Evolutionary conservation across 2,113 vertebrate genomes (phyloP).

Genomic region (Felis chaus): DNA sequence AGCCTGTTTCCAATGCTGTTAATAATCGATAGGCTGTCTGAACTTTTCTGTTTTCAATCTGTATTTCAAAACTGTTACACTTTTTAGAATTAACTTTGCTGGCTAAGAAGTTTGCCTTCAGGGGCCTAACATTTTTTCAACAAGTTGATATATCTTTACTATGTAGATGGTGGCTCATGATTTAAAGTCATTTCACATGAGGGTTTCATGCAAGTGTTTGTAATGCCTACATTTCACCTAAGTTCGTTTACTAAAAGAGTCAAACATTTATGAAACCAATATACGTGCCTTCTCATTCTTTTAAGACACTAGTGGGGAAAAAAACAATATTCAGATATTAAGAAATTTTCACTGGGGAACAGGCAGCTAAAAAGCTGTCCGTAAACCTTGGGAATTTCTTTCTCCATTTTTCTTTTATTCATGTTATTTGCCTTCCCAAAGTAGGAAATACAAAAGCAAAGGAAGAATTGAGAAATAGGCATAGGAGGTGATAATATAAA

Average conservation of each 20-base stretch:
- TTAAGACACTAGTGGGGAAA: not conserved
- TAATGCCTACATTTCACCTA: not conserved
- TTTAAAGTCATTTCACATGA: not conserved
- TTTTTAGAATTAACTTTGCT: constrained; percentile 17
- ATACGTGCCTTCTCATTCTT: not conserved
- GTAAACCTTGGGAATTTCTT: not conserved
- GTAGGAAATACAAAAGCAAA: not conserved
- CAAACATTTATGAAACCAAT: not conserved
- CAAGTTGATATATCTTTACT: not conserved
- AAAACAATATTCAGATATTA: not conserved
- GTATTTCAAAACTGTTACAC: not conserved
- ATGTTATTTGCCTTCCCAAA: not conserved
- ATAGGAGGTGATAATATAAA: not conserved
- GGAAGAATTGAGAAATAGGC: not conserved
- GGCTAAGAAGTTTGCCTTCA: constrained; percentile 5
- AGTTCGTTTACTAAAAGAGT: not conserved
- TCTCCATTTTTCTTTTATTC: not conserved
- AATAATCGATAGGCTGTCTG: not conserved
- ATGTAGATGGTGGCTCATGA: not conserved
- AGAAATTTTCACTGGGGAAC: not conserved
- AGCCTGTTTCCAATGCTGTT: not conserved
- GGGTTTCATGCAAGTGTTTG: not conserved
- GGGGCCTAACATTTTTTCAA: not conserved
- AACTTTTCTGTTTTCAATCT: constrained; percentile 11
- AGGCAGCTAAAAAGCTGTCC: not conserved